Evolutionary conservation across 1,140 invertebrate species (phyloP).

Genomic region (Pinna nobilis): DNA sequence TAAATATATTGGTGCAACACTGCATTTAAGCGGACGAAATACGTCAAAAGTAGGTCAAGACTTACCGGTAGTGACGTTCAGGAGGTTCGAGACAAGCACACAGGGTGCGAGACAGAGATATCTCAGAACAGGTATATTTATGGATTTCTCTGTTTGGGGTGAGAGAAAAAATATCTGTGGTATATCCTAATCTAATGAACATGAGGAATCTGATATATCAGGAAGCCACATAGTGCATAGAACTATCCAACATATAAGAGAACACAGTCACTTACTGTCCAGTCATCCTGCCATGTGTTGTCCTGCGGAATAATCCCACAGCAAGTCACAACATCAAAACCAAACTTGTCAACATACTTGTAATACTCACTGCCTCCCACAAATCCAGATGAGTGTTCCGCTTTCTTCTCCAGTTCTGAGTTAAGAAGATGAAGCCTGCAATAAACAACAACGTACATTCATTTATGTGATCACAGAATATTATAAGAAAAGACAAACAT

Average conservation of each 20-base stretch:
- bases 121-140: too few relatives aligned
- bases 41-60: too few relatives aligned
- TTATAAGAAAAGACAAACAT: background rate
- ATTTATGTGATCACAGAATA: too few relatives aligned
- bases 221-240: background rate
- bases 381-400: constrained; percentile 42
- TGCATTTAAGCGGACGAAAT: too few relatives aligned
- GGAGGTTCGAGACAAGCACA: too few relatives aligned
- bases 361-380: constrained; percentile 50
- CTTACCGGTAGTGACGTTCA: too few relatives aligned
- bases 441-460: constrained; percentile 31
- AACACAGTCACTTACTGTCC: constrained; percentile 77
- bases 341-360: constrained; percentile 77
- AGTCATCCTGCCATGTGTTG: constrained; percentile 65
- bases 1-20: too few relatives aligned
- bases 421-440: constrained; percentile 78
- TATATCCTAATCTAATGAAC: background rate
- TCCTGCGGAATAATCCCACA: constrained; percentile 68
- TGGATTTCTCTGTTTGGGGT: too few relatives aligned
- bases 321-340: constrained; percentile 77
- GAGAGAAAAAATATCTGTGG: background rate
- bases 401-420: constrained; percentile 53
- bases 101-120: too few relatives aligned
- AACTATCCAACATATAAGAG: background rate
- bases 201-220: background rate